Evolutionary conservation across 2,113 vertebrate species (phyloP), one percentile per base, ranked within the genome.

Genomic region (Bothrops jararaca): DNA sequence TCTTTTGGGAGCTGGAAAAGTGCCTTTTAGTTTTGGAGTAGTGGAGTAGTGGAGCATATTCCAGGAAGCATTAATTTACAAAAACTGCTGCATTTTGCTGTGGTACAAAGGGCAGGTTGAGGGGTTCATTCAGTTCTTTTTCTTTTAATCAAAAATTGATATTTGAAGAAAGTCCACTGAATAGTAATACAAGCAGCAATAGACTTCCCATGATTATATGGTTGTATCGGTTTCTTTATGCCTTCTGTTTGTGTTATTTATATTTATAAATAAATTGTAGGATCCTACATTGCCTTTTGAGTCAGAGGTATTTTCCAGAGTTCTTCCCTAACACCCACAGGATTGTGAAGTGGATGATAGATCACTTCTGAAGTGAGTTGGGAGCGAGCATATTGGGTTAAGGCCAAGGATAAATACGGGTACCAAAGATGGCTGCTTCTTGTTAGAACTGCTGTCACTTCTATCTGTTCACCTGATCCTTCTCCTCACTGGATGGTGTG

Each of bases 31-130:
- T 93, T 74, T 52, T 3, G 42, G 42, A 42, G 42, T 42, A 42
- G 42, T 42, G 42, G 4, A 42, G 42, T 42, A 7, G 39, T 57
- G 50, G 1, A 26, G 22, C 0, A 34, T 24, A 52, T 4, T 0
- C 13, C 88, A 23, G 57, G 42, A 50, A 48, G n/a, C 50, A 34
- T 24, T 85, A 50, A 12, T 56, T 29, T 53, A 57, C 45, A 60
- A 64, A 85, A 91, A 26, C 24, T 39, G 29, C 24, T 86, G 34
- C 57, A 45, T 7, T 4, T 23, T 54, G 10, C 23, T 45, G 48
- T 80, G 39, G 34, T 53, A 80, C 1, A 34, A 39, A 8, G 18
- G 57, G 48, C 64, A 45, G 42, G 34, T 48, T 22, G 54, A 50
- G 2, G 26, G 42, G 48, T 91, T 24, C 45, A 57, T 58, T 90